Base-by-base conservation (phyloP, 1,140 invertebrate species). In the Penaeus chinensis region DNA sequence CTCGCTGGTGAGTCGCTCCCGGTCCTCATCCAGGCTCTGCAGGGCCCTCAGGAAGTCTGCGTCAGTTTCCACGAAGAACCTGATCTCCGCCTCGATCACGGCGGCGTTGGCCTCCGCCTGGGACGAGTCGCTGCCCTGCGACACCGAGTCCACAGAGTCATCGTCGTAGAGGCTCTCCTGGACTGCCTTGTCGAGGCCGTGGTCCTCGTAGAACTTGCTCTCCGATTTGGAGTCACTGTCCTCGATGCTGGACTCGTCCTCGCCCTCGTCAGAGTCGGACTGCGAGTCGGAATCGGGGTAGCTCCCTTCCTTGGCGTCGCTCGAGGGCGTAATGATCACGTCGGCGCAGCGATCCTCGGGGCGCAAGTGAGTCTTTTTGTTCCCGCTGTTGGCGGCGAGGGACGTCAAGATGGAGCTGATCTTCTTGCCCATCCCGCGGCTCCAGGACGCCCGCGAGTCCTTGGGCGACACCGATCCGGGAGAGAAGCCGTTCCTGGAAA, bases 21-120 rank as follows among this genome's bases (percentile, higher is more conserved):
- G 65, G 18, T 84, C 82, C 5, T 89, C 85, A 65, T 79, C 84
- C 8, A 89, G 76, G 77, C 85, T 89, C 37, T 66, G 82, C 32
- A 89, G 62, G 24, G 76, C 22, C n/a, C 87, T 87, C 7, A 89
- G 54, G 66, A 87, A 89, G 16, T 84, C 86, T 24, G 42, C 27
- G 27, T 89, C 85, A 24, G 82, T 89, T 20, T 84, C 76, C 42
- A 89, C 8, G 63, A 89, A 87, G 85, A 77, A 87, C 32, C 60
- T 84, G 3, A 89, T 60, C 37, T 89, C 89, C 19, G 77, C 81
- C 18, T 89, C 85, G 42, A 89, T 89, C n/a, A 84, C 27, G 18
- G 69, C 7, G 16, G 80, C 60, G 61, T 87, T 84, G 37, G 85
- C 69, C 22, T 86, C 84, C 13, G 77, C 24, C 66, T 32, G 11